Conservation (phyloP, 2,113 vertebrate species). For the Menura novaehollandiae region DNA sequence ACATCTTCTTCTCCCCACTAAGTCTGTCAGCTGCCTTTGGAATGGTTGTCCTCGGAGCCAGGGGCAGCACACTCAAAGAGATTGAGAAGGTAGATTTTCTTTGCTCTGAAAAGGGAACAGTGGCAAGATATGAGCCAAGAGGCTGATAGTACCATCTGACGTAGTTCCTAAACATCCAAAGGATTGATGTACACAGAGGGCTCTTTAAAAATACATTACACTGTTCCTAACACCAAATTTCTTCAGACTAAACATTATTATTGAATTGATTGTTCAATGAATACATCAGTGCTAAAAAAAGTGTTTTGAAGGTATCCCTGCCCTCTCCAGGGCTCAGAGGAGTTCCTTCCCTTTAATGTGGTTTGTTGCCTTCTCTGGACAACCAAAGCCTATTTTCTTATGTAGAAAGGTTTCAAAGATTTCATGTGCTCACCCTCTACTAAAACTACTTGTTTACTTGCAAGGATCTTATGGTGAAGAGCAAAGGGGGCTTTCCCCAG, state of each 20-base stretch:
- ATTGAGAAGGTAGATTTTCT: conserved; percentile 38
- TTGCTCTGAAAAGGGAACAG: neutral
- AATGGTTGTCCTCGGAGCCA: conserved; percentile 41
- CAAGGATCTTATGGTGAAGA: neutral
- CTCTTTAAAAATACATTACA: neutral
- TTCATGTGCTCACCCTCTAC: neutral
- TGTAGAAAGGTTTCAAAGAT: neutral
- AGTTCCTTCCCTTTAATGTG: neutral
- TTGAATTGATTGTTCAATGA: neutral
- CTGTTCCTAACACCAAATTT: neutral
- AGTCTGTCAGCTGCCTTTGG: conserved; percentile 58
- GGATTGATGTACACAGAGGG: neutral
- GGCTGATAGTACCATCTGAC: neutral
- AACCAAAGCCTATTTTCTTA: neutral
- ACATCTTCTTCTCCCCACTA: conserved; percentile 38
- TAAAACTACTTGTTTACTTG: neutral
- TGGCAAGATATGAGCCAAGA: neutral
- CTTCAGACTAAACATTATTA: neutral
- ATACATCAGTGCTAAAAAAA: neutral
- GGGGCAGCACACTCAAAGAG: conserved; percentile 23
- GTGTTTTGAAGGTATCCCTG: neutral
- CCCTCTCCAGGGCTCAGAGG: neutral
- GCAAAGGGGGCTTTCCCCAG: neutral
- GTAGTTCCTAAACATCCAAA: neutral
- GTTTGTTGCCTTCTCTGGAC: neutral